Evolutionary conservation across 2,888 invertebrate genomes (phyloP).

Genomic region (Xanthorhoe spadicearia): DNA sequence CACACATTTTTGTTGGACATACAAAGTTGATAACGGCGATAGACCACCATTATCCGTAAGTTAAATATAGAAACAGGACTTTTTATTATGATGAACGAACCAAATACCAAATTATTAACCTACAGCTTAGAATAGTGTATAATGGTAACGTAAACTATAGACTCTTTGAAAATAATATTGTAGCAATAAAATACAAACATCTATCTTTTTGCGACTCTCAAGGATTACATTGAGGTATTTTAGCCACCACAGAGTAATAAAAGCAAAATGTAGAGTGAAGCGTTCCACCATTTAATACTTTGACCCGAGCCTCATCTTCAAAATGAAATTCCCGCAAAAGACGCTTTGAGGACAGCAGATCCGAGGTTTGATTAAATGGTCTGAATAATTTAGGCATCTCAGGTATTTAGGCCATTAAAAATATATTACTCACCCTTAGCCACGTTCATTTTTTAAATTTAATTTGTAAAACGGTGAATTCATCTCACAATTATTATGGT

Average conservation of each 20-base stretch:
- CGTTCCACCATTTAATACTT: background rate
- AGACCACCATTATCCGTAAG: no score
- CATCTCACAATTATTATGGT: background rate
- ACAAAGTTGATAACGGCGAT: no score
- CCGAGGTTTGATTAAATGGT: conserved; percentile 23
- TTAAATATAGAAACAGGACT: no score
- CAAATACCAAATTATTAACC: no score
- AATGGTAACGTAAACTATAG: no score
- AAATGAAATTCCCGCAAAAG: conserved; percentile 21
- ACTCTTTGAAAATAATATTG: no score
- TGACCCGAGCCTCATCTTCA: conserved; percentile 2
- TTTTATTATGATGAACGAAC: no score
- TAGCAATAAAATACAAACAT: background rate
- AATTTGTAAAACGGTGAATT: background rate
- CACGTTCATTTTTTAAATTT: conserved; percentile 5
- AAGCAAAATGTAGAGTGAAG: background rate
- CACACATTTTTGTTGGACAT: no score
- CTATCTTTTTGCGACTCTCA: background rate
- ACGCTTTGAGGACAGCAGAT: conserved; percentile 12
- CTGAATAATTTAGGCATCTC: conserved; percentile 16
- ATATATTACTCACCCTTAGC: conserved; percentile 5
- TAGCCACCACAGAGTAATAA: background rate
- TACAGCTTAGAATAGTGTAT: no score
- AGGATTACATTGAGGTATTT: background rate
- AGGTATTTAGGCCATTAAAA: conserved; percentile 13